Conservation (phyloP, 2,888 invertebrate species). For the Notocelia uddmanniana region DNA sequence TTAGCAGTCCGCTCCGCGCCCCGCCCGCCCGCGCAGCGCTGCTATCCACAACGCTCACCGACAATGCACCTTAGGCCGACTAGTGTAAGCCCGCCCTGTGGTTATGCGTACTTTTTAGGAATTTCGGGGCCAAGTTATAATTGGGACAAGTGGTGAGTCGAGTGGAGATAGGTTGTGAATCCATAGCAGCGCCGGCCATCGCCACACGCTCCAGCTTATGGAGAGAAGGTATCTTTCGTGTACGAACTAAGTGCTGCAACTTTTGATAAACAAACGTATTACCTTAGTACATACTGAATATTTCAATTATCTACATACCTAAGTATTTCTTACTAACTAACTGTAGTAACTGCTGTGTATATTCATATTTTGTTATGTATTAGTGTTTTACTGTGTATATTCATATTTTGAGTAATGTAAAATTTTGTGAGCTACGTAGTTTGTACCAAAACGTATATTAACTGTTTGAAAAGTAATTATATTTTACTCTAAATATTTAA, state of each 20-base stretch:
- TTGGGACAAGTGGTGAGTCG: not conserved
- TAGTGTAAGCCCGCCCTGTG: not conserved
- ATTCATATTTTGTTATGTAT: no score
- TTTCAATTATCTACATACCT: not conserved
- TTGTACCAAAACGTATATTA: no score
- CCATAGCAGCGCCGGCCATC: conserved; percentile 49
- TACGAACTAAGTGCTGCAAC: not conserved
- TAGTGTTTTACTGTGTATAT: no score
- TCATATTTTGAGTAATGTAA: no score
- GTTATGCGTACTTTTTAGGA: not conserved
- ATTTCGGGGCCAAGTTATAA: not conserved
- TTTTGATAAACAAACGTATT: not conserved
- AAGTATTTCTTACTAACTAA: no score
- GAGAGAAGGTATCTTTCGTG: conserved; percentile 4
- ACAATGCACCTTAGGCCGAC: not conserved
- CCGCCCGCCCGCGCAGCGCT: conserved; percentile 51
- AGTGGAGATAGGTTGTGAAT: not conserved
- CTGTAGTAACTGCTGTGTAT: no score
- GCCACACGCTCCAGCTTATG: conserved; percentile 53
- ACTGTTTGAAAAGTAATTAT: no score
- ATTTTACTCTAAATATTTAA: no score
- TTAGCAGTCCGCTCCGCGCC: conserved; percentile 72
- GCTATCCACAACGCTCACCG: not conserved
- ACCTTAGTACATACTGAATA: not conserved
- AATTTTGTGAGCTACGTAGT: no score